phyloP scores from a whole-genome alignment of 2,888 invertebrate genomes.

The Atrina japonica region DNA sequence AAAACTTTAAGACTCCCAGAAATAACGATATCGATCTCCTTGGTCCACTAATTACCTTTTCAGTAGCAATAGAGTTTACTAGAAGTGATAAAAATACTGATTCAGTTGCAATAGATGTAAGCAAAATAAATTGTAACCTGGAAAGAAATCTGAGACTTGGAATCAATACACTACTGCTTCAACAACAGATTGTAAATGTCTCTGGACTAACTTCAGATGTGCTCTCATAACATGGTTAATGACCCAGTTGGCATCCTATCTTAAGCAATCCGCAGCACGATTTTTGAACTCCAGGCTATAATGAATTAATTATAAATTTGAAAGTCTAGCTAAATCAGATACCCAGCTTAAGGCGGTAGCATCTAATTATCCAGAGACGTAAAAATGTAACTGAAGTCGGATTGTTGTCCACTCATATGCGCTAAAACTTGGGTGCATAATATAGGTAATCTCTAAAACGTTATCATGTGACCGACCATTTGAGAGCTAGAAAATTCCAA shows the following conservation, averaged over 20 bases:
- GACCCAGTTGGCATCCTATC: not conserved
- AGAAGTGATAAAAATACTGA: too few relatives aligned
- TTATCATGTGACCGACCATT: slow-evolving; percentile 49
- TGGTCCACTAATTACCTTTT: too few relatives aligned
- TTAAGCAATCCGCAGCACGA: not conserved
- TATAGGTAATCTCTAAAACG: slow-evolving; percentile 52
- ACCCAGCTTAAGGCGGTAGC: slow-evolving; percentile 42
- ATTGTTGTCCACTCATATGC: slow-evolving; percentile 48
- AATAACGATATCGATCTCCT: too few relatives aligned
- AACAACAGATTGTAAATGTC: not conserved
- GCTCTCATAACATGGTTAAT: not conserved
- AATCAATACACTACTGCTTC: not conserved
- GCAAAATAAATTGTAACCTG: too few relatives aligned
- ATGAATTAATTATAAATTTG: slow-evolving; percentile 43
- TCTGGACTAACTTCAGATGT: not conserved
- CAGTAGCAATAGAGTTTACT: too few relatives aligned
- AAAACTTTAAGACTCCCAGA: too few relatives aligned
- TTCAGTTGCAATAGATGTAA: too few relatives aligned
- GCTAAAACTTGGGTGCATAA: slow-evolving; percentile 40
- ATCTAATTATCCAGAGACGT: slow-evolving; percentile 43
- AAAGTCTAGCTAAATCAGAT: slow-evolving; percentile 47
- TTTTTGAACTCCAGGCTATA: slow-evolving; percentile 36
- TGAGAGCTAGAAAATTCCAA: slow-evolving; percentile 46
- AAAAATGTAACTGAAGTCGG: slow-evolving; percentile 40
- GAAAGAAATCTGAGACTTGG: too few relatives aligned